A percentile compares a stretch with the other conserved stretches of the same genome.
Evolutionary conservation across 2,113 vertebrate genomes (phyloP).

Genomic region (Suncus etruscus): DNA sequence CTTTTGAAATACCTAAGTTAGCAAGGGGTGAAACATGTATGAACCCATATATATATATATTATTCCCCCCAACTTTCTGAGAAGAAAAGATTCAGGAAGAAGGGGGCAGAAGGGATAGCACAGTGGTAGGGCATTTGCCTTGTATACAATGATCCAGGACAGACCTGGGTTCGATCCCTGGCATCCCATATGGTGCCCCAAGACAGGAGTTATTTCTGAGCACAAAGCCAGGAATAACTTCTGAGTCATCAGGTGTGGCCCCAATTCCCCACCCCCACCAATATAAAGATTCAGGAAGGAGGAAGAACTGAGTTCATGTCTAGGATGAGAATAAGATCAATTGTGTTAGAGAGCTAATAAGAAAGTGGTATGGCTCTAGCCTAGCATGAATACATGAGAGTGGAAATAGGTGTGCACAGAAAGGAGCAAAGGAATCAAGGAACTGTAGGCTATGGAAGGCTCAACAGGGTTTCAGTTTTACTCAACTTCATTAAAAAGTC

Average conservation of each 20-base stretch:
- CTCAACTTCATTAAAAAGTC: background rate
- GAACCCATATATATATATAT: background rate
- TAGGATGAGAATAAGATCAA: background rate
- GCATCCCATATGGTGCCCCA: too few relatives aligned
- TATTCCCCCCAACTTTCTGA: background rate
- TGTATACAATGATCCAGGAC: too few relatives aligned
- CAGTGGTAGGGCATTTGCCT: too few relatives aligned
- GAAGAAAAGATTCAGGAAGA: background rate
- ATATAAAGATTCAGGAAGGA: background rate
- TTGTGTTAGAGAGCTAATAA: background rate
- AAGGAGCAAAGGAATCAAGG: background rate
- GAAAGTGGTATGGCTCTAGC: background rate
- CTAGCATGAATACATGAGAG: background rate
- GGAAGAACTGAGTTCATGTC: background rate
- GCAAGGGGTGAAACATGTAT: background rate
- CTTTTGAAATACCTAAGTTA: conserved; percentile 5
- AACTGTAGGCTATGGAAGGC: background rate
- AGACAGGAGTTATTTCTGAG: too few relatives aligned
- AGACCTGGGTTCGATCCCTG: too few relatives aligned
- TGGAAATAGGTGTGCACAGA: background rate
- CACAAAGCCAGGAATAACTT: too few relatives aligned
- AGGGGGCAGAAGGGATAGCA: background rate
- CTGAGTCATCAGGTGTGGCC: background rate
- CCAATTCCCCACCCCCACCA: too few relatives aligned
- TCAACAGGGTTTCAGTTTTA: background rate